Evolutionary conservation across 2,113 vertebrate genomes (phyloP).

Genomic region (Theristicus caerulescens): DNA sequence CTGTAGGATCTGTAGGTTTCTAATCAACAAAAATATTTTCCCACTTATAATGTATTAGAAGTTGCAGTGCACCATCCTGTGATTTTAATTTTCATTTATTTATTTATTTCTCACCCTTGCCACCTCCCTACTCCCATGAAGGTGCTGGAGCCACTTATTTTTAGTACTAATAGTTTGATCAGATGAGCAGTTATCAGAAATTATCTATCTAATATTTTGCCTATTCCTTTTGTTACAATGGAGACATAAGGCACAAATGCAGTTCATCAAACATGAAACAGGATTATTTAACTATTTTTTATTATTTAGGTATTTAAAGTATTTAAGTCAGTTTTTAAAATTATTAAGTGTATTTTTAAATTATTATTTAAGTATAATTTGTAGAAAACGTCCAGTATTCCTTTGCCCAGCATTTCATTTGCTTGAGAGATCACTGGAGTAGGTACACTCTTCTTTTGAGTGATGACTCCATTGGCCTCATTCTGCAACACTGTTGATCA

Average conservation of each 20-base stretch:
- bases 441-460: neutral
- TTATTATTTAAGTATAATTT: neutral
- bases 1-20: neutral
- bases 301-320: neutral
- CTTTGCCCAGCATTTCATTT: neutral
- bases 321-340: neutral
- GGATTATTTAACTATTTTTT: neutral
- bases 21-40: neutral
- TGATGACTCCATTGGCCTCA: neutral
- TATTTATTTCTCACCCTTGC: neutral
- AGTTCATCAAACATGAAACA: accelerated
- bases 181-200: neutral
- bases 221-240: neutral
- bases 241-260: neutral
- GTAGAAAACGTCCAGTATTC: neutral
- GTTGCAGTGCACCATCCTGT: neutral
- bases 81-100: neutral
- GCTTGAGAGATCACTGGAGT: neutral
- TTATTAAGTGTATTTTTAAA: neutral
- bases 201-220: neutral
- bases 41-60: neutral
- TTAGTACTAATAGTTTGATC: neutral
- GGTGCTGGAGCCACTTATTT: neutral
- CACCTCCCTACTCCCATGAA: neutral
- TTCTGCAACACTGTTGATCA: neutral